Evolutionary conservation across 2,113 vertebrate genomes (phyloP), one percentile per base, ranked within the genome.

Genomic region (Leptocoma aspasia): DNA sequence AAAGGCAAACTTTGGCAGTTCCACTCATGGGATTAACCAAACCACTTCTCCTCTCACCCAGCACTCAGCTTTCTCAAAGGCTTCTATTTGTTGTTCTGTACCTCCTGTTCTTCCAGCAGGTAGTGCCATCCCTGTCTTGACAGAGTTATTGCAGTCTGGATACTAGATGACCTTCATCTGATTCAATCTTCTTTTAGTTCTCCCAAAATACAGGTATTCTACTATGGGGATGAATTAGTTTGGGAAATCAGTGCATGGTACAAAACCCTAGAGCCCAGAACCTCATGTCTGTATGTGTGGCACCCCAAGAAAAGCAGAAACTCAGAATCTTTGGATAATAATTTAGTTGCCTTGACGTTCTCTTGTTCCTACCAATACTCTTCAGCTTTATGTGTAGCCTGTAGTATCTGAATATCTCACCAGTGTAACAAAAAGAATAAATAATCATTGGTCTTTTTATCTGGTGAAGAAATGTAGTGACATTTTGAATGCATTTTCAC

Each of bases 261-360:
- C 18, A 69, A 41, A 76, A 28, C 3, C 13, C 13, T 39, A 23
- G 11, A 84, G 15, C 6, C 35, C n/a, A 78, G 49, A 66, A 84
- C 6, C 6, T 85, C 57, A 5, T 13, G 10, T 41, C 12, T 1
- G 0, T 60, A 10, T 2, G 1, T 15, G 4, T 28, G 7, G 5
- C 19, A 44, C 6, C 5, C 4, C 8, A 72, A 11, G 15, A 82
- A 87, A 79, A 69, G 23, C 16, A 84, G 53, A 82, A 81, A 83
- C 8, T 0, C 22, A n/a, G 5, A 63, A 24, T 19, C 28, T 79
- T 19, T 66, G 39, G 27, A 17, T 57, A 70, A 33, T 3, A 53
- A 70, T 57, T 77, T 37, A 70, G 8, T 28, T 66, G 20, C 6
- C n/a, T 73, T 81, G 28, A 89, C 66, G 18, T 61, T 88, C 7